Base-by-base conservation (phyloP, 2,888 invertebrate species). In the Heliothis peltigera region DNA sequence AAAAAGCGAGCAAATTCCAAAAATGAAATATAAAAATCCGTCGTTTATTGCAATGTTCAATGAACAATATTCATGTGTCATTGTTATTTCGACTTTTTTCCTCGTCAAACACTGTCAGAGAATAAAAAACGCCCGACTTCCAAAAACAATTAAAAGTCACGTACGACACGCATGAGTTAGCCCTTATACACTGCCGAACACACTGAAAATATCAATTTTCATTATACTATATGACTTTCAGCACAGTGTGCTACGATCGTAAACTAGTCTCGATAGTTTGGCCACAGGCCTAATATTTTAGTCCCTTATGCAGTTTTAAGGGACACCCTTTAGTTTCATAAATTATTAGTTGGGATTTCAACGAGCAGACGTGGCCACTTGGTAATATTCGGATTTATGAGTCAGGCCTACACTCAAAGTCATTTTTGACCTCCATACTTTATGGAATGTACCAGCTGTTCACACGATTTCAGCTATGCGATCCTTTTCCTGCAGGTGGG, bases 171-270 rank as follows among this genome's bases (percentile, higher is more conserved):
- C 39, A 39, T 39, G n/a, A 5, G 32, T 19, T 54, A 32, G 4
- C 49, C 49, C 17, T 28, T 12, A 22, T 15, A 48, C 28, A 28
- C 22, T 6, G 15, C 15, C 35, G 4, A 12, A 49, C 48, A 61
- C 10, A 62, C 21, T 62, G 25, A 35, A 54, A 54, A 67, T 54
- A 44, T 39, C 22, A 10, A 18, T 39, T 19, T 49, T 63, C 67
- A 44, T 51, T 15, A 55, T 22, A 44, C 70, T 64, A 63, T 63
- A 69, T 54, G 54, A 63, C 44, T 25, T 39, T 39, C 39, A 39
- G 44, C 44, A 22, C 70, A 62, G 32, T n/a, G 39, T 63, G 54
- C 28, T 51, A 43, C 49, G 22, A 32, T 51, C 70, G 22, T 68
- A 70, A 68, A 68, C 8, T n/a, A 22, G 49, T 54, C 28, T 6